Evolutionary conservation across 2,113 vertebrate species (phyloP), one percentile per base, ranked within the genome.

Genomic region (Rana temporaria): DNA sequence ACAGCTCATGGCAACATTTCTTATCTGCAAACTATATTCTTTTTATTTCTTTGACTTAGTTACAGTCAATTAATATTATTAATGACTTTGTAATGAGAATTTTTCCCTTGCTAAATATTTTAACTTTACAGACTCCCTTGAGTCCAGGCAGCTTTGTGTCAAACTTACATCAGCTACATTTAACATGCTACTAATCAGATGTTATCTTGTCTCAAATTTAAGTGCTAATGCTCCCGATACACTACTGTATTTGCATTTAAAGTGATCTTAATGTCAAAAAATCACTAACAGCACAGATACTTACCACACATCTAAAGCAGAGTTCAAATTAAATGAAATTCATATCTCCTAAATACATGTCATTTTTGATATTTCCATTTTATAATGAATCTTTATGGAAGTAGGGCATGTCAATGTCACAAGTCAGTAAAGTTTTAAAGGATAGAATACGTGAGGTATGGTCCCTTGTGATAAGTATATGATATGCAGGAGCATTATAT

Each of bases 21-120:
- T 83, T 83, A 83, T 83, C 81, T 68, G 72, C 64, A 57, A 68
- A 83, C 81, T 75, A 76, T 75, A 83, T 76, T 83, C 30, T 63
- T 65, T 83, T 30, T 68, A 76, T 83, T 83, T 83, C 71, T 83
- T 83, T 83, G 32, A 83, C 63, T 83, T 76, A 76, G 81, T 82
- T 82, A 82, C 81, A 82, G 71, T 83, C 72, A 83, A 83, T 83
- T 83, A 83, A 83, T 83, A 83, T 52, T 75, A 83, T 83, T 83
- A 83, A 83, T 83, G 71, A 83, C 63, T 83, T 83, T 68, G 55
- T 83, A 83, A 83, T 76, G 63, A 83, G 81, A 83, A 83, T 32
- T 60, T 76, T 83, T 59, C 81, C 81, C 71, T 32, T 65, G 81
- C 64, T 59, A 67, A 75, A 83, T 68, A 76, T 83, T 68, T 83